Percentiles rank a stretch among this genome's conserved stretches.
phyloP scores from a whole-genome alignment of 2,113 vertebrate species.

The Etia nguti region DNA sequence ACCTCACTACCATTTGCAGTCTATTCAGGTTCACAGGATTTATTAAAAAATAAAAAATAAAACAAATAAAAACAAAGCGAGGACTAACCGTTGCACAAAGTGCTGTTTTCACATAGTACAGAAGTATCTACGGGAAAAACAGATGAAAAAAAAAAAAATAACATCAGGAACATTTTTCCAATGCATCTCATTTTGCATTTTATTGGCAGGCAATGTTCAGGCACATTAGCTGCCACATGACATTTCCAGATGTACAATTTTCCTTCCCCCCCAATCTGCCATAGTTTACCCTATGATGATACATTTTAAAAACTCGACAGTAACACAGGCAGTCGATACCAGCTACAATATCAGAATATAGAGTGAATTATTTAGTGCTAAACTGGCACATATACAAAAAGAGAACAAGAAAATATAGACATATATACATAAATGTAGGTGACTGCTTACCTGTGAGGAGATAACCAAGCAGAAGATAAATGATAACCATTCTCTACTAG shows the following conservation, averaged over 20 bases:
- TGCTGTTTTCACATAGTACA: rapidly evolving
- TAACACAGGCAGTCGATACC: neutral
- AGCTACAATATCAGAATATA: neutral
- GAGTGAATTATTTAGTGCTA: neutral
- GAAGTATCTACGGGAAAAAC: neutral
- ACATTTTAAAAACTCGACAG: neutral
- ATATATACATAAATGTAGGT: neutral
- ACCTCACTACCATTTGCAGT: neutral
- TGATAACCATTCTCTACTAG: neutral
- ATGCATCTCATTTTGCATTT: neutral
- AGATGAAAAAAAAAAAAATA: neutral
- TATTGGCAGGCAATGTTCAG: neutral
- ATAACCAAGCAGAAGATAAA: neutral
- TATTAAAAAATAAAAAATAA: neutral
- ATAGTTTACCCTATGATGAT: neutral
- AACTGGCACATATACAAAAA: neutral
- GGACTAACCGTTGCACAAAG: neutral
- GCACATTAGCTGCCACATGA: neutral
- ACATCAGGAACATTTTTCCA: neutral
- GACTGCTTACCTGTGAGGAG: slow-evolving; percentile 14
- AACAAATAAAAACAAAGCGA: neutral
- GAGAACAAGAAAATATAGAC: neutral
- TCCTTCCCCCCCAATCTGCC: neutral
- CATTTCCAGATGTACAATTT: neutral
- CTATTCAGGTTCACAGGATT: neutral